phyloP scores from a whole-genome alignment of 2,797 vertebrate species.

The Pangasius djambal region DNA sequence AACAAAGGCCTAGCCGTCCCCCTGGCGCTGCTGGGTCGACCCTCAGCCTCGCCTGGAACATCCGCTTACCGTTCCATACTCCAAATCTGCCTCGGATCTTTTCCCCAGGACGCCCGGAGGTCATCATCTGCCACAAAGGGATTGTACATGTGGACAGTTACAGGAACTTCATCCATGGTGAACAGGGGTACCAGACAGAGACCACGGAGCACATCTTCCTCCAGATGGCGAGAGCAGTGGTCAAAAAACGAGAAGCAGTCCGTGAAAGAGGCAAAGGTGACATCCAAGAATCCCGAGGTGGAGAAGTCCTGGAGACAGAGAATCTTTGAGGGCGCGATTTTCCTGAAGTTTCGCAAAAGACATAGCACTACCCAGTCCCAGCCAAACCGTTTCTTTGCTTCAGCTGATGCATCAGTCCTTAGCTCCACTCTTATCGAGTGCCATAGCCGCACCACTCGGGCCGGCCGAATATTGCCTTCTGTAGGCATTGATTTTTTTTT shows the following conservation, averaged over 20 bases:
- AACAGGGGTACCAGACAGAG: background rate
- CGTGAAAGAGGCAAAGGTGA: background rate
- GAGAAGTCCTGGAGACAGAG: background rate
- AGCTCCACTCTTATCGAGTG: background rate
- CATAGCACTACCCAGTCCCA: no score
- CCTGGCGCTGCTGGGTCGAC: no score
- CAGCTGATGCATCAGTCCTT: background rate
- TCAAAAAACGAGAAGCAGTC: background rate
- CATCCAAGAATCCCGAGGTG: background rate
- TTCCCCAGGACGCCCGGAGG: no score
- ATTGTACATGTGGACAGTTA: background rate
- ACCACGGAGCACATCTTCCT: accelerated
- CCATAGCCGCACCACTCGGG: background rate
- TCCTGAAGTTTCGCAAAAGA: no score
- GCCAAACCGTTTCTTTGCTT: background rate
- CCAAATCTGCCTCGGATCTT: no score
- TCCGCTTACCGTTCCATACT: no score
- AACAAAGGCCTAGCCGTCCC: no score
- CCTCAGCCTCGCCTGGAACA: no score
- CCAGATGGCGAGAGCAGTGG: accelerated
- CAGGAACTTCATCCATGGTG: background rate
- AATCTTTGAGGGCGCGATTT: no score
- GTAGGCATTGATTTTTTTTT: no score
- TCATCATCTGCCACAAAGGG: no score
- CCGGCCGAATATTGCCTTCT: no score